Evolutionary conservation across 2,888 invertebrate species (phyloP), one percentile per base, ranked within the genome.

Genomic region (Notodromas monacha): DNA sequence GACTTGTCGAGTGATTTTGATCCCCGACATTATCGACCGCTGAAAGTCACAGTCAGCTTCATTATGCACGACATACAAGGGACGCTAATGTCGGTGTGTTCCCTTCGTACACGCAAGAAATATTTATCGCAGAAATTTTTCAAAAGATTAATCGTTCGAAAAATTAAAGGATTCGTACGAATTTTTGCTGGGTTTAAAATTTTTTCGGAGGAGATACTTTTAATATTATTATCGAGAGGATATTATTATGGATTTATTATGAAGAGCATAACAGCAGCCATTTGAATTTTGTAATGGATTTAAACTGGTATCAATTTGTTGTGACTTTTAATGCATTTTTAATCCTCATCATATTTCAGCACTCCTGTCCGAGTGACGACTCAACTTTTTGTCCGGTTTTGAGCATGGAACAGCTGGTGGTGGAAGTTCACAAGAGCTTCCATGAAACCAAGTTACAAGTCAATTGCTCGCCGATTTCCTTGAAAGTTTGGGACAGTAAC

Each of bases 341-440:
- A 21, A 8, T 21, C 21, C 6, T 21, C 6, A n/a, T 21, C 6
- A 21, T 21, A n/a, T n/a, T 21, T 21, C 21, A 8, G 21, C 21
- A 21, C n/a, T 21, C 21, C 6, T 6, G 6, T 21, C n/a, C 21
- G n/a, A 21, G 8, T 21, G 6, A 21, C 8, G 21, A n/a, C 6
- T 8, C 8, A 21, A 21, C 33, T 47, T 47, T 81, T 0, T 86
- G 86, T 47, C 89, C 81, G 0, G 66, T 74, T 4, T 62, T 79
- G 35, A 49, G 76, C 12, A 62, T 79, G 28, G 86, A 89, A 50
- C 59, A 84, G 36, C 65, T 96, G 38, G 81, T 79, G 2, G 86
- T 96, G 48, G 96, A 96, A 58, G 72, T 96, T 74, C 74, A 77
- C 45, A 96, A 92, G 48, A 61, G 65, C 12, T 89, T 70, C 47